Percentiles rank a stretch among this genome's conserved stretches.
Evolutionary conservation across 2,797 vertebrate genomes (phyloP).

Genomic region (Morelia viridis): DNA sequence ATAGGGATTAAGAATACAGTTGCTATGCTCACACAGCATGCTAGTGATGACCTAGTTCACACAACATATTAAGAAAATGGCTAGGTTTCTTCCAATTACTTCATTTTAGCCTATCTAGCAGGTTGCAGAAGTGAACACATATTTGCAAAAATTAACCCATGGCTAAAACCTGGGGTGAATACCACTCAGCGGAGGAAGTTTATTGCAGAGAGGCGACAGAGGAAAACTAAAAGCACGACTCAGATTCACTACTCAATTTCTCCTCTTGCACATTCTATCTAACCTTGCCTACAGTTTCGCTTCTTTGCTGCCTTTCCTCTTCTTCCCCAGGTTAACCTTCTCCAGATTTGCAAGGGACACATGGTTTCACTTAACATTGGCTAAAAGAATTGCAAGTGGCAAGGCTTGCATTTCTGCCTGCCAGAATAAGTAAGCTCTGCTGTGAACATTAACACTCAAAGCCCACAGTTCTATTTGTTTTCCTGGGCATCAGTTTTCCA

Average conservation of each 20-base stretch:
- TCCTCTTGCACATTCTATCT: not conserved
- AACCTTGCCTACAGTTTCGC: not conserved
- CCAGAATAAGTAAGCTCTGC: not conserved
- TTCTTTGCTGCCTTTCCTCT: not conserved
- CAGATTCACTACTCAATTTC: no score
- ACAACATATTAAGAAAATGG: not conserved
- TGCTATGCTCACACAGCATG: not conserved
- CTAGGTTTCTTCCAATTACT: not conserved
- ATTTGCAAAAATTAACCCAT: not conserved
- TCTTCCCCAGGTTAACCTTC: not conserved
- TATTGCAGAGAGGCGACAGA: not conserved
- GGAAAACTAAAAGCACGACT: no score
- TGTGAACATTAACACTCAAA: slow-evolving; percentile 47
- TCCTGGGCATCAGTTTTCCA: slow-evolving; percentile 66
- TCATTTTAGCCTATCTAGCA: not conserved
- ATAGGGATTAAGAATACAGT: not conserved
- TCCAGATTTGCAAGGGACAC: not conserved
- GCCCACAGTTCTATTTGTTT: slow-evolving; percentile 58
- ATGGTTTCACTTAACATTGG: not conserved
- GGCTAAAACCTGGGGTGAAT: not conserved
- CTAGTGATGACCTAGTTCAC: not conserved
- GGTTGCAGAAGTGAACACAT: not conserved
- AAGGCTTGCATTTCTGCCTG: not conserved
- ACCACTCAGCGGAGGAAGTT: not conserved
- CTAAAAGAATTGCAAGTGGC: not conserved